Evolutionary conservation across 2,888 invertebrate genomes (phyloP).

Genomic region (Orthosia gracilis): DNA sequence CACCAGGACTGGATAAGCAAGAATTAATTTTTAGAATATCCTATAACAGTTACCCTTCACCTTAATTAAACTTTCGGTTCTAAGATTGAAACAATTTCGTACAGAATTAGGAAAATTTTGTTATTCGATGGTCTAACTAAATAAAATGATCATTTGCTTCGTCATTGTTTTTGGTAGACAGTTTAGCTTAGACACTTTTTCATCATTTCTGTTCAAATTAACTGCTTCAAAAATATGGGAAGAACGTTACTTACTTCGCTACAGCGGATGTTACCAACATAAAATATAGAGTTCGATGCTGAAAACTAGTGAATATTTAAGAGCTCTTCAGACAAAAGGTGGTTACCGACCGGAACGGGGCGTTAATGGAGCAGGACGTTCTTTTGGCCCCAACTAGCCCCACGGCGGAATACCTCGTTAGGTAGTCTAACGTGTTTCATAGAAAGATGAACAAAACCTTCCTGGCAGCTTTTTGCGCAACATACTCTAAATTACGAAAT

Average conservation of each 20-base stretch:
- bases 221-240: background rate
- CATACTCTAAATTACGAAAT: constrained; percentile 35
- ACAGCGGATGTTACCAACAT: constrained; percentile 8
- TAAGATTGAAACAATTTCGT: constrained; percentile 62
- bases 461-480: constrained; percentile 22
- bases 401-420: constrained; percentile 50
- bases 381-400: constrained; percentile 37
- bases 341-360: constrained; percentile 37
- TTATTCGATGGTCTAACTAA: constrained; percentile 33
- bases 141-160: constrained; percentile 37
- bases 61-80: constrained; percentile 63
- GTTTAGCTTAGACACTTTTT: background rate
- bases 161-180: constrained; percentile 14
- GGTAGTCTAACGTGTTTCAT: constrained; percentile 37
- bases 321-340: constrained; percentile 42
- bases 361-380: constrained; percentile 52
- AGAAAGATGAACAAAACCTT: constrained; percentile 35
- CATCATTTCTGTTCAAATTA: background rate
- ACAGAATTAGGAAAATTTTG: constrained; percentile 36
- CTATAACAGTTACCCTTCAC: constrained; percentile 58
- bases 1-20: constrained; percentile 65
- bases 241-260: background rate
- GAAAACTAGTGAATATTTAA: constrained; percentile 50
- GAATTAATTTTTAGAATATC: constrained; percentile 64
- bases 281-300: constrained; percentile 32